Evolutionary conservation across 2,797 vertebrate species (phyloP).

Genomic region (Trichosurus vulpecula): DNA sequence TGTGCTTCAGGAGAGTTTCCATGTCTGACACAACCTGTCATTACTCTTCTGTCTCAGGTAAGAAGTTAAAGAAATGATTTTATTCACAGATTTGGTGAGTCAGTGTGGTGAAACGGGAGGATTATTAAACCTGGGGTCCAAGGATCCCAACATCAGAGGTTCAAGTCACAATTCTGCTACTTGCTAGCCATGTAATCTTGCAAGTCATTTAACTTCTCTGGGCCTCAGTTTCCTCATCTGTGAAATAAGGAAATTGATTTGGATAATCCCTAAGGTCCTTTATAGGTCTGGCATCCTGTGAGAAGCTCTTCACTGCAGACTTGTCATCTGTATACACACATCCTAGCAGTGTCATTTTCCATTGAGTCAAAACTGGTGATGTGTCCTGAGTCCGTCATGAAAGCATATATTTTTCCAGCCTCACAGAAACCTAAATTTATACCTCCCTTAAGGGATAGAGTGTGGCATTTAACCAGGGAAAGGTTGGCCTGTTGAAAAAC

Average conservation of each 20-base stretch:
- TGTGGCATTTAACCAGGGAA: constrained; percentile 62
- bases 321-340: not conserved
- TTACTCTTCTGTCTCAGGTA: constrained; percentile 13
- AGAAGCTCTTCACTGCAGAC: not conserved
- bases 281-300: not conserved
- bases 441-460: constrained; percentile 30
- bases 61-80: constrained; percentile 3
- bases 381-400: constrained; percentile 28
- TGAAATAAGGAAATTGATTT: not conserved
- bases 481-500: constrained; percentile 59
- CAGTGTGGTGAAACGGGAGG: not conserved
- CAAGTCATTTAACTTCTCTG: not conserved
- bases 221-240: not conserved
- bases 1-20: not conserved
- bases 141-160: not conserved
- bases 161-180: not conserved
- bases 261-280: not conserved
- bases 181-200: not conserved
- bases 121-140: not conserved
- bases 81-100: not conserved
- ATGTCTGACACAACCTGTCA: not conserved
- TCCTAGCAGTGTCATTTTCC: constrained; percentile 13
- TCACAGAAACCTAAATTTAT: constrained; percentile 43
- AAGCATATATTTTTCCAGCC: constrained; percentile 34
- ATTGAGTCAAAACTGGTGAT: not conserved